A percentile compares a stretch with the other conserved stretches of the same genome.
Evolutionary conservation across 2,888 invertebrate species (phyloP).

Genomic region (Polydrusus tereticollis): DNA sequence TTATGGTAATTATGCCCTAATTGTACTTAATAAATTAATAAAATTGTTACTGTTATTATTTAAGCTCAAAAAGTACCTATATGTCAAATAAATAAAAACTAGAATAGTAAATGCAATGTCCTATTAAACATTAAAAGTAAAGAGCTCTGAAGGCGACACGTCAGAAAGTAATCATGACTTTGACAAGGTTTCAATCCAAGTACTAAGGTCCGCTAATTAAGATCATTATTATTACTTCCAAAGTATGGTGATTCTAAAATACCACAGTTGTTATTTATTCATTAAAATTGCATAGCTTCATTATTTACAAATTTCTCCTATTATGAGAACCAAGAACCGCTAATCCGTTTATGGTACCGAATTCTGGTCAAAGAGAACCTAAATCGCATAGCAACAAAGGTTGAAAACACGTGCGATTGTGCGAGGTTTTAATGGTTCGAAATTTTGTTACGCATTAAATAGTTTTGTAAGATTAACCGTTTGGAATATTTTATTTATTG

Average conservation of each 20-base stretch:
- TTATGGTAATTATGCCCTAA: too few species aligned
- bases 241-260: background rate
- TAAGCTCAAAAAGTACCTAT: too few species aligned
- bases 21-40: too few species aligned
- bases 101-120: too few species aligned
- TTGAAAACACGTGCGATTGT: background rate
- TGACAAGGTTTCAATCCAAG: too few species aligned
- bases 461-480: conserved; percentile 12
- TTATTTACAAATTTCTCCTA: background rate
- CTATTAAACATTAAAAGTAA: too few species aligned
- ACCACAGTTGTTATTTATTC: background rate
- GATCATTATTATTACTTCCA: too few species aligned
- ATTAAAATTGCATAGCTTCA: background rate
- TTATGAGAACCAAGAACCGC: background rate
- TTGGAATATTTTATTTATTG: background rate
- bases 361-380: background rate
- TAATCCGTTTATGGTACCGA: background rate
- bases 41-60: too few species aligned
- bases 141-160: too few species aligned
- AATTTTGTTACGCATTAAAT: conserved; percentile 18
- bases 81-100: too few species aligned
- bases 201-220: too few species aligned
- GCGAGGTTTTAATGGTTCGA: background rate
- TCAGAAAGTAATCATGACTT: too few species aligned
- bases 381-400: background rate